Percentiles rank a stretch among this genome's conserved stretches.
Conservation (phyloP, 1,140 invertebrate genomes). For the Anoplophora glabripennis region DNA sequence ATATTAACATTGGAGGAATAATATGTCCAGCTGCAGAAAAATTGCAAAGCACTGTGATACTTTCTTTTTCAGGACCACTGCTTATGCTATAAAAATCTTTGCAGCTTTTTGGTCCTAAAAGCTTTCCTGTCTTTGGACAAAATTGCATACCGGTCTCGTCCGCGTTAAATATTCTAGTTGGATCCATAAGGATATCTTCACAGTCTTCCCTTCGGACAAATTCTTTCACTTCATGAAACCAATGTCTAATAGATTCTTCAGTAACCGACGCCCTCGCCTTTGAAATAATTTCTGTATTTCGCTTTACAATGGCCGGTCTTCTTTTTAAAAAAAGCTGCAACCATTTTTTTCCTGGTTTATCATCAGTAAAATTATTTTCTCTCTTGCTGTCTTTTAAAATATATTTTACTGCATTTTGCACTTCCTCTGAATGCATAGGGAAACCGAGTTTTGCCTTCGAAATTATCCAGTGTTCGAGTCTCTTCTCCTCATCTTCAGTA, state of each 20-base stretch:
- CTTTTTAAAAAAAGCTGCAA: too few species aligned
- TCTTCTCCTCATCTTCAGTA: too few species aligned
- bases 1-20: too few species aligned
- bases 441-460: too few species aligned
- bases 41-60: slow-evolving; percentile 10
- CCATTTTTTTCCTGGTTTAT: too few species aligned
- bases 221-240: slow-evolving; percentile 3
- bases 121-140: neutral
- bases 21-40: neutral
- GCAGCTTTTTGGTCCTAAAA: neutral
- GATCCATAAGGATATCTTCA: neutral
- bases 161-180: slow-evolving; percentile 3
- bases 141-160: slow-evolving; percentile 3
- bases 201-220: neutral
- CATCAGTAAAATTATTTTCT: too few species aligned
- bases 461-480: too few species aligned
- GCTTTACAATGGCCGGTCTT: too few species aligned
- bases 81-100: slow-evolving; percentile 5
- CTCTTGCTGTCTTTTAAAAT: too few species aligned
- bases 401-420: too few species aligned
- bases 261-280: neutral
- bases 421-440: too few species aligned
- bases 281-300: slow-evolving; percentile 8
- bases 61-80: neutral
- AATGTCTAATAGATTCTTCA: neutral